Base-by-base conservation (phyloP, 2,888 invertebrate genomes). In the Micropterix aruncella region DNA sequence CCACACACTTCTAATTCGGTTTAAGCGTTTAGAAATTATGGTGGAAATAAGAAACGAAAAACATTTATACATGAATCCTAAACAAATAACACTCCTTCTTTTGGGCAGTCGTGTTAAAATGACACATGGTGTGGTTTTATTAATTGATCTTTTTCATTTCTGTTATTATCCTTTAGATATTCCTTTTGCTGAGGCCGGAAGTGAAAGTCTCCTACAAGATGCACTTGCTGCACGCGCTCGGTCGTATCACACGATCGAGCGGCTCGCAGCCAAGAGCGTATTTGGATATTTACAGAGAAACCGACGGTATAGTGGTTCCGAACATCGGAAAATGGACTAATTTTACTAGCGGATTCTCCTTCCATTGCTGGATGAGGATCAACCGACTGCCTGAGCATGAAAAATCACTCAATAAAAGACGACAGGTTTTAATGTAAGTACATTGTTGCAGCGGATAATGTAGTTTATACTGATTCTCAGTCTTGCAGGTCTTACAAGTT, bases 291-390 rank as follows among this genome's bases (percentile, higher is more conserved):
- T 65, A 66, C 52, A 61, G 54, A 48, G 56, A 56, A 27, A 55
- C 56, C 51, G 71, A 71, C 53, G 75, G 75, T 17, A 70, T 78
- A 41, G 55, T 59, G n/a, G 63, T 76, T 38, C 70, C 74, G 2
- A 68, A 70, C 38, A 68, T 76, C 27, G 63, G 65, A 42, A 72
- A 70, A 54, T 77, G 76, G 76, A 67, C 70, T 3, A 72, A 74
- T 46, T 66, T 70, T 12, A 58, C 65, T 2, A 69, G 65, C 53
- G 75, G 76, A n/a, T 75, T 78, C 53, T 66, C 72, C 18, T 75
- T 78, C 52, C 75, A 76, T 53, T 63, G 70, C 19, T 70, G 77
- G 61, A 51, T 77, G 5, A 66, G 73, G 41, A 57, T 79, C 15
- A 69, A 71, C 52, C 56, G 56, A 19, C 50, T 55, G 15, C 47